Percentiles rank a stretch among this genome's conserved stretches.
These are phyloP conservation scores for Magallana gigas DNA, from an alignment of 1,140 invertebrate species.

Conservation along the genomic window DNA sequence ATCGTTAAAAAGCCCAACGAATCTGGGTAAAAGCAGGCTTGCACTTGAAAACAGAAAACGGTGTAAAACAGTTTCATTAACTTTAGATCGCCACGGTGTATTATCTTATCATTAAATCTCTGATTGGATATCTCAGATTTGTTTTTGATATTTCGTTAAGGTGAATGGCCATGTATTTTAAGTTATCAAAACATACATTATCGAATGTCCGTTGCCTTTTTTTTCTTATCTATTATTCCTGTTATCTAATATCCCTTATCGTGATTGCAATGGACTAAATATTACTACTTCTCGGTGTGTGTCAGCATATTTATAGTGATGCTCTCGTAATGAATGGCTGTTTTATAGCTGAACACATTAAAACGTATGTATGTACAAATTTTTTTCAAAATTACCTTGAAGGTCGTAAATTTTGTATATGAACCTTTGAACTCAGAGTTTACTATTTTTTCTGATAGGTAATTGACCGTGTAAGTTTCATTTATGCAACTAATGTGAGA, in stretches of 20 bases:
- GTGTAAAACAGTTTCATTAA: no score
- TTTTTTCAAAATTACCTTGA: not conserved
- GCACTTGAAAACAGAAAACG: no score
- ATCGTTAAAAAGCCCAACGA: no score
- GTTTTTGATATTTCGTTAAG: not conserved
- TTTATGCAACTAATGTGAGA: no score
- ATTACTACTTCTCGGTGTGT: not conserved
- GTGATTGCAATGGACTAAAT: not conserved
- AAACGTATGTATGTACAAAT: not conserved
- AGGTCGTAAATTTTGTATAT: not conserved
- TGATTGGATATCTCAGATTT: no score
- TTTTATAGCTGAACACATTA: slow-evolving; percentile 1
- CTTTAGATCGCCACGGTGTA: no score
- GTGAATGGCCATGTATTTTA: not conserved
- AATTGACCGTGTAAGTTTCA: no score
- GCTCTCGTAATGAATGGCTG: not conserved
- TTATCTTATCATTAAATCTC: no score
- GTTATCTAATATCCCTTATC: not conserved
- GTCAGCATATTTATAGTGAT: not conserved
- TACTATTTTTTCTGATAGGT: no score
- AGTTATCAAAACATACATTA: slow-evolving; percentile 7
- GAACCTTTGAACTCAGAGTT: not conserved
- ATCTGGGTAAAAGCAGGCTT: no score
- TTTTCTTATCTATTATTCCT: not conserved
- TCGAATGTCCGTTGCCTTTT: not conserved